Percentiles rank a stretch among this genome's conserved stretches.
Evolutionary conservation across 2,888 invertebrate genomes (phyloP).

Genomic region (Craniophora ligustri): DNA sequence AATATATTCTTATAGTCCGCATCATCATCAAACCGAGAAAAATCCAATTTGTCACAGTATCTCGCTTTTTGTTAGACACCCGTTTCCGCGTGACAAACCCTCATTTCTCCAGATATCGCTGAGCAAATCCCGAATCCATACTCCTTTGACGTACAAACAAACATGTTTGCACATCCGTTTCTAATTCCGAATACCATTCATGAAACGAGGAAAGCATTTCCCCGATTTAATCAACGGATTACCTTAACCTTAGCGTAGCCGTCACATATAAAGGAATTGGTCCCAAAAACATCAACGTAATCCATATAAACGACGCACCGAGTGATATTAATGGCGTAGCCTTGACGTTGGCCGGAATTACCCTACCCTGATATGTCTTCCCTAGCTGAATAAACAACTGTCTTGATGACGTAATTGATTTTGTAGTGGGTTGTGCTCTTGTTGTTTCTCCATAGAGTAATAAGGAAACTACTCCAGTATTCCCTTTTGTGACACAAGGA

Average conservation of each 20-base stretch:
- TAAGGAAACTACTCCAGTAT: background rate
- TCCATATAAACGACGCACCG: slow-evolving; percentile 69
- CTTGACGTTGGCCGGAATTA: slow-evolving; percentile 49
- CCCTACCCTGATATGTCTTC: slow-evolving; percentile 44
- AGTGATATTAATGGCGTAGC: slow-evolving; percentile 72
- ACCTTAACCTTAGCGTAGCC: slow-evolving; percentile 53
- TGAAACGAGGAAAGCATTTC: slow-evolving; percentile 29
- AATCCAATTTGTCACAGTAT: background rate
- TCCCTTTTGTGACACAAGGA: background rate
- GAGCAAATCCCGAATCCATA: slow-evolving; percentile 3
- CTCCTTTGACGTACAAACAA: slow-evolving; percentile 23
- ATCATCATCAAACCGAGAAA: background rate
- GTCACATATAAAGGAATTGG: slow-evolving; percentile 63
- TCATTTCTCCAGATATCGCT: background rate
- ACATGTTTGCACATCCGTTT: slow-evolving; percentile 26
- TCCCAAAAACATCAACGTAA: slow-evolving; percentile 68
- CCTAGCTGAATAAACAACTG: slow-evolving; percentile 41
- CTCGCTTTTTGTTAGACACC: background rate
- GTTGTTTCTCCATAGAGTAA: background rate
- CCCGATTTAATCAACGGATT: slow-evolving; percentile 60
- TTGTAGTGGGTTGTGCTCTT: slow-evolving; percentile 11
- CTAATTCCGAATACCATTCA: slow-evolving; percentile 30
- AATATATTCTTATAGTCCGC: background rate
- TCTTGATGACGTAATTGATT: slow-evolving; percentile 40
- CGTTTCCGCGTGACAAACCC: background rate